phyloP scores from a whole-genome alignment of 2,797 vertebrate species.

The Sphaeramia orbicularis region DNA sequence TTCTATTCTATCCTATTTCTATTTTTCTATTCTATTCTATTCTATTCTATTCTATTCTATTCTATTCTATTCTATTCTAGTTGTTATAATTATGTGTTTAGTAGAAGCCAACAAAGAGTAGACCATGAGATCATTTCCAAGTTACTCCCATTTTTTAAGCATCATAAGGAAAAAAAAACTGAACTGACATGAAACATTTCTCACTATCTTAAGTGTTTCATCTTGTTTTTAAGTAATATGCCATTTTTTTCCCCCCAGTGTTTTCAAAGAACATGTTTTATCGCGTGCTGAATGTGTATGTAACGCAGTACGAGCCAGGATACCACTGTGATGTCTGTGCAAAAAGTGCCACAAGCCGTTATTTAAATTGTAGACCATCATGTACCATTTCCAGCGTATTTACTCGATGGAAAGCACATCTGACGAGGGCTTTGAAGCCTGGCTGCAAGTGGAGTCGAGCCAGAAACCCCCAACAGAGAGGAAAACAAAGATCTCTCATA shows the following conservation, averaged over 20 bases:
- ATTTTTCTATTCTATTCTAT: too few species aligned
- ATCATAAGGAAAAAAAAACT: neutral
- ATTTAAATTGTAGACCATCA: neutral
- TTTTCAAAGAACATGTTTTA: too few species aligned
- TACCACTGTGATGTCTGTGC: neutral
- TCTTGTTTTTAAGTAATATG: too few species aligned
- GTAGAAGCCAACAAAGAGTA: too few species aligned
- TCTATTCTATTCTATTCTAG: too few species aligned
- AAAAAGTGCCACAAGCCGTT: neutral
- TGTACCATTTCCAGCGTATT: neutral
- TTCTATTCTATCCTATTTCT: too few species aligned
- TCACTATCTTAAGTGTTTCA: neutral
- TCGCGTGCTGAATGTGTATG: neutral
- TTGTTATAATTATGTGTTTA: too few species aligned
- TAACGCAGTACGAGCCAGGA: neutral
- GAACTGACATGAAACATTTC: neutral
- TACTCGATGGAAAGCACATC: constrained; percentile 8
- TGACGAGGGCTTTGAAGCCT: constrained; percentile 9
- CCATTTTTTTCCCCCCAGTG: too few species aligned
- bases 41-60: too few species aligned
- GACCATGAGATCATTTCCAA: too few species aligned
- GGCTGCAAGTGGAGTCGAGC: constrained; percentile 38
- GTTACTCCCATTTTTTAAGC: too few species aligned
- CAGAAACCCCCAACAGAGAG: constrained; percentile 48
- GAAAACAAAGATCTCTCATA: constrained; percentile 48